Evolutionary conservation across 23 tunicate genomes (phyloP), one percentile per base, ranked within the genome.

Genomic region (Ciona savignyi): DNA sequence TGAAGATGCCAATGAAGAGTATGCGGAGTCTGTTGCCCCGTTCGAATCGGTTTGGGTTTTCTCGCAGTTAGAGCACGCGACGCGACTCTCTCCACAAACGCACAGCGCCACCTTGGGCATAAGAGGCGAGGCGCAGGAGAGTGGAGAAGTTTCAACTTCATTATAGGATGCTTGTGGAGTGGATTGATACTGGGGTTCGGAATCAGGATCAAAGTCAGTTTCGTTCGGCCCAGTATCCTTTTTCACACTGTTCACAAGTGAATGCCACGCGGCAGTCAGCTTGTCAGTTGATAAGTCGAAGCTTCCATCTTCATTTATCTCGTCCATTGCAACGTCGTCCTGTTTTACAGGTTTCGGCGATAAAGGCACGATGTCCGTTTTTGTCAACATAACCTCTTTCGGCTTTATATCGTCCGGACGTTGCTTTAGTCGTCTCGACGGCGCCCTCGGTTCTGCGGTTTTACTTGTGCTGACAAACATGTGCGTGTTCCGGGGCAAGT

Each of bases 251-350:
- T 73, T 73, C n/a, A 85, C 91, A 70, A 85, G 25, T 22, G 49
- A 66, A 51, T 49, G 75, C 91, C 91, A 85, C 26, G 81, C 91
- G 0, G 34, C 75, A 19, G 91, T 85, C 3, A 85, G 65, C 23
- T 78, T 79, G 62, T 85, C 91, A 30, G 34, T 85, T 2, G 74
- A 27, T 30, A 85, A 35, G 79, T 85, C 84, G 69, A 85, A 85
- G n/a, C 70, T 29, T 23, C 62, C 66, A 1, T 29, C 1, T 9
- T 35, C 2, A 29, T 4, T 1, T 2, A 3, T 1, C n/a, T n/a
- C n/a, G n/a, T n/a, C n/a, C n/a, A n/a, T n/a, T n/a, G n/a, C n/a
- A n/a, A n/a, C n/a, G 9, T 32, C 77, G 11, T 72, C 77, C 23
- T 15, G 4, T n/a, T n/a, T n/a, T n/a, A n/a, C n/a, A n/a, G n/a